phyloP scores from a whole-genome alignment of 2,888 invertebrate species.

The Synergus laeviventris region DNA sequence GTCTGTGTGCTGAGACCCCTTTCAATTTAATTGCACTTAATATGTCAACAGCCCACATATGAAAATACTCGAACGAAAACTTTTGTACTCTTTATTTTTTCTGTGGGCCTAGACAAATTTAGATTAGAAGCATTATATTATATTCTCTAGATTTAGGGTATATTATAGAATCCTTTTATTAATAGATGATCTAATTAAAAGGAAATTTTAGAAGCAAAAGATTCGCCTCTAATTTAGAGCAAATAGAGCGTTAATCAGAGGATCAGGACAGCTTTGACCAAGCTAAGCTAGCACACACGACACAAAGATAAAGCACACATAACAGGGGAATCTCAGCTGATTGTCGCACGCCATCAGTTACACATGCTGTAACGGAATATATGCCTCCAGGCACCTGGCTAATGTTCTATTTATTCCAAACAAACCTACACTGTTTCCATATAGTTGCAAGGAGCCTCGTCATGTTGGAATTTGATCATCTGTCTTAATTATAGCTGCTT shows the following conservation, averaged over 20 bases:
- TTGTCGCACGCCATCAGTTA: constrained; percentile 15
- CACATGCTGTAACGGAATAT: constrained; percentile 12
- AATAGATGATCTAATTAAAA: constrained; percentile 4
- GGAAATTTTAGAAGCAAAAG: neutral
- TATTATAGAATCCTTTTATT: neutral
- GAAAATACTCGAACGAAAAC: too few species aligned
- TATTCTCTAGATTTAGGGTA: neutral
- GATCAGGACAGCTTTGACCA: constrained; percentile 18
- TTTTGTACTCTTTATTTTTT: neutral
- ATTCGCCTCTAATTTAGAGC: neutral
- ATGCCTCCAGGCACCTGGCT: constrained; percentile 2
- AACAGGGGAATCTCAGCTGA: constrained; percentile 16
- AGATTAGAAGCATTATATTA: neutral
- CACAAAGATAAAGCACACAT: constrained; percentile 15
- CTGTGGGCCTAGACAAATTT: neutral
- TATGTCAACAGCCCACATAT: too few species aligned
- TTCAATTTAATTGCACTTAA: too few species aligned
- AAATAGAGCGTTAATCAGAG: constrained; percentile 31
- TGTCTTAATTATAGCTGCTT: neutral
- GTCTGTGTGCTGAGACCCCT: too few species aligned
- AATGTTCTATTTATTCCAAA: constrained; percentile 34
- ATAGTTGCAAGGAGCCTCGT: neutral
- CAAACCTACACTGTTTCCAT: constrained; percentile 6
- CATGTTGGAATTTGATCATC: constrained; percentile 4
- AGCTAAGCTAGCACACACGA: neutral